A percentile compares a stretch with the other conserved stretches of the same genome.
phyloP scores from a whole-genome alignment of 2,888 invertebrate genomes.

The Linnaemya vulpina region DNA sequence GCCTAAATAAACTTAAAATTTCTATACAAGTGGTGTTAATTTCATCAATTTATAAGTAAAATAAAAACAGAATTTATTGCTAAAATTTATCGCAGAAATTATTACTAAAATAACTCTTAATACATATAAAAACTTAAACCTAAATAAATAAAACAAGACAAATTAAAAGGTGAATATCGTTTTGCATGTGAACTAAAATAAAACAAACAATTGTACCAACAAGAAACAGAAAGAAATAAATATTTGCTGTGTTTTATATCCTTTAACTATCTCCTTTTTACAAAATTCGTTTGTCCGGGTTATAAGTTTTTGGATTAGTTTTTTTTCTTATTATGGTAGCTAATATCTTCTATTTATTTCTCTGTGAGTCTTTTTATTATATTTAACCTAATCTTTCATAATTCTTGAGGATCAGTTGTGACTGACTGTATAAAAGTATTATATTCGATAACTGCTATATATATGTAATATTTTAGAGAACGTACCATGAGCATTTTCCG shows the following conservation, averaged over 20 bases:
- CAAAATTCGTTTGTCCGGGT: slow-evolving; percentile 2
- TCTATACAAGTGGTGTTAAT: no score
- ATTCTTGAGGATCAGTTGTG: slow-evolving; percentile 5
- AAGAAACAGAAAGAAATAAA: no score
- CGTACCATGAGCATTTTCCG: background rate
- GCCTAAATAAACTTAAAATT: no score
- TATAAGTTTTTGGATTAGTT: background rate
- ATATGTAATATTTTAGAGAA: background rate
- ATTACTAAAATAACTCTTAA: no score
- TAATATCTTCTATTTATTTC: slow-evolving; percentile 5
- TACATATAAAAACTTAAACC: no score
- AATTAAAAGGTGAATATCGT: no score
- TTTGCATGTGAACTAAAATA: no score
- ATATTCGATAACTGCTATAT: slow-evolving; percentile 8
- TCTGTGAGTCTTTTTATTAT: background rate
- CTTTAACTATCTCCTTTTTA: background rate
- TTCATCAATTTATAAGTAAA: no score
- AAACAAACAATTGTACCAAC: no score
- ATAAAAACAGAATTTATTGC: no score
- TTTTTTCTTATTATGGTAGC: slow-evolving; percentile 6
- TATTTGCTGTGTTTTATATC: background rate
- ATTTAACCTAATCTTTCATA: background rate
- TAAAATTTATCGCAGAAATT: no score
- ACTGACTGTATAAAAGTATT: background rate
- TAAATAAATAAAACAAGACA: no score